These are phyloP conservation scores for Poeciliopsis presidionis DNA, from an alignment of 2,797 vertebrate genomes.

Conservation along the genomic window DNA sequence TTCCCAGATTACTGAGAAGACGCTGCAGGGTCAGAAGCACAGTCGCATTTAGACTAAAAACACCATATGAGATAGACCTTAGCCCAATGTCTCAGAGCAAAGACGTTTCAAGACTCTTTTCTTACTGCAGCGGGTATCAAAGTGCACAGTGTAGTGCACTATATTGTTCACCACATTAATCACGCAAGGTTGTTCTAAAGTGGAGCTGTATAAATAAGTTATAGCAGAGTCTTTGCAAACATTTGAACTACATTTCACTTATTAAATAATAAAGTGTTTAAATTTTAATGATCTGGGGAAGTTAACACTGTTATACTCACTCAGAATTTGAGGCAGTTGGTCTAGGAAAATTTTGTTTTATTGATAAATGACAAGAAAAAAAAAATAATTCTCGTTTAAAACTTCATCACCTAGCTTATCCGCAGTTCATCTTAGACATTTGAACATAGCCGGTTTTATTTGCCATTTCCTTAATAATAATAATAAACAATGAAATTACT, in stretches of 20 bases:
- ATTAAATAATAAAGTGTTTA: constrained; percentile 32
- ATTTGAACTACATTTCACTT: constrained; percentile 38
- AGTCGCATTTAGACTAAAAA: constrained; percentile 30
- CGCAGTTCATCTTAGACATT: neutral
- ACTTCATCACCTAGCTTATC: neutral
- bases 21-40: constrained; percentile 27
- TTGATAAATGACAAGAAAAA: constrained; percentile 23
- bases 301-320: constrained; percentile 32
- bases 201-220: constrained; percentile 25
- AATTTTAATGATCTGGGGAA: constrained; percentile 7
- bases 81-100: constrained; percentile 50
- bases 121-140: constrained; percentile 29
- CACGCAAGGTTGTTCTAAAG: constrained; percentile 63
- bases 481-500: neutral
- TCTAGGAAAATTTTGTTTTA: constrained; percentile 32
- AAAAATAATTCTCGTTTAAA: constrained; percentile 2
- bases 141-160: constrained; percentile 45
- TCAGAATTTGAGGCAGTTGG: constrained; percentile 20
- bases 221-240: constrained; percentile 20
- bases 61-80: constrained; percentile 40
- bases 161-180: constrained; percentile 64
- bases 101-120: constrained; percentile 36
- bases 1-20: constrained; percentile 44
- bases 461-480: neutral
- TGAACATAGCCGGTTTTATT: neutral